A percentile compares a stretch with the other conserved stretches of the same genome.
phyloP scores from a whole-genome alignment of 2,888 invertebrate genomes.

The Smittia aterrima region DNA sequence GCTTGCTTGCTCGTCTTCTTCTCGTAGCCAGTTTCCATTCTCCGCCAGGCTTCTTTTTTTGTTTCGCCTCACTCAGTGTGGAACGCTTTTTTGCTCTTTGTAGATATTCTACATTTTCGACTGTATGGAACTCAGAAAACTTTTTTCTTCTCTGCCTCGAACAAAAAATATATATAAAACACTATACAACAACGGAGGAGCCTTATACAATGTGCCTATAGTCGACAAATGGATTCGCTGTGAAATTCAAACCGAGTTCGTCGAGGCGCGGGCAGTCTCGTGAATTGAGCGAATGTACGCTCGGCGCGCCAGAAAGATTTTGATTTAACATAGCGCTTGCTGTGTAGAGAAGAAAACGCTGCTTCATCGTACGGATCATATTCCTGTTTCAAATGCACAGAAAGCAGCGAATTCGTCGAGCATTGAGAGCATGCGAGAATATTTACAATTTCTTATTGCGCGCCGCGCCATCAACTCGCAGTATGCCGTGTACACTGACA shows the following conservation, averaged over 20 bases:
- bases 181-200: conserved; percentile 40
- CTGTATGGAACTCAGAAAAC: conserved; percentile 34
- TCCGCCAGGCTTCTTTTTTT: not conserved
- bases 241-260: conserved; percentile 40
- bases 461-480: conserved; percentile 44
- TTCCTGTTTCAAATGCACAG: conserved; percentile 51
- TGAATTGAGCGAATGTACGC: conserved; percentile 47
- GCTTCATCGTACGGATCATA: conserved; percentile 49
- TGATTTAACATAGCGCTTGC: conserved; percentile 43
- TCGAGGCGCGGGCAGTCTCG: conserved; percentile 33
- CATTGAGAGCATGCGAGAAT: conserved; percentile 48
- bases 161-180: conserved; percentile 40
- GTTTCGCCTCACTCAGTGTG: not conserved
- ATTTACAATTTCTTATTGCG: conserved; percentile 45
- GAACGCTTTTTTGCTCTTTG: conserved; percentile 27
- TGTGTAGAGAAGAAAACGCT: conserved; percentile 42
- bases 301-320: conserved; percentile 47
- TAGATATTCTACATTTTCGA: conserved; percentile 37
- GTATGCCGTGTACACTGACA: not conserved
- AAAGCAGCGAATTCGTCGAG: conserved; percentile 50
- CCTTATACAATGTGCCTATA: conserved; percentile 44
- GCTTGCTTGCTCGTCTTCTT: no score
- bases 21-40: conserved; percentile 4
- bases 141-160: conserved; percentile 32
- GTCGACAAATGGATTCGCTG: conserved; percentile 48